phyloP scores from a whole-genome alignment of 2,113 vertebrate species.

The Axis porcinus region DNA sequence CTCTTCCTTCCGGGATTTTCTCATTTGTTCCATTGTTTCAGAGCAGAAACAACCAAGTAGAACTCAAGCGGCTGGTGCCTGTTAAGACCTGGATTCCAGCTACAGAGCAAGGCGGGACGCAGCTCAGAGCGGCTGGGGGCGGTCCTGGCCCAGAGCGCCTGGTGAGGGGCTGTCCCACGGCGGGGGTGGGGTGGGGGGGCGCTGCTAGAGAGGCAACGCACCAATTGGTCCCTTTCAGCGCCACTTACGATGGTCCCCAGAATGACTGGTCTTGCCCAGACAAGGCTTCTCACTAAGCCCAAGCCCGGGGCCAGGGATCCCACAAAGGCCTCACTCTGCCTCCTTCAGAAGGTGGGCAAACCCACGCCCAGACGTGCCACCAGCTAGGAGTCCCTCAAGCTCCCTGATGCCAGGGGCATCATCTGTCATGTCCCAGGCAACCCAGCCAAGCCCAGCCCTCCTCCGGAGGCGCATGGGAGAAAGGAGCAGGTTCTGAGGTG shows the following conservation, averaged over 20 bases:
- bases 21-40: not conserved
- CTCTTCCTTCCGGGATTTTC: not conserved
- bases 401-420: rapidly evolving
- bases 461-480: rapidly evolving
- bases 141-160: rapidly evolving
- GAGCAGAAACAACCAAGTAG: not conserved
- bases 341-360: not conserved
- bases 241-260: not conserved
- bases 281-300: not conserved
- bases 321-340: not conserved
- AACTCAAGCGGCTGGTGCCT: not conserved
- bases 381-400: not conserved
- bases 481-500: not conserved
- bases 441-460: not conserved
- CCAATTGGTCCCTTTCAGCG: not conserved
- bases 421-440: rapidly evolving
- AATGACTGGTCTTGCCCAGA: rapidly evolving
- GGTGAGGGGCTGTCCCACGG: rapidly evolving
- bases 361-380: rapidly evolving
- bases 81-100: not conserved
- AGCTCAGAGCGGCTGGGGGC: not conserved
- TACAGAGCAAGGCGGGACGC: not conserved
- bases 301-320: not conserved
- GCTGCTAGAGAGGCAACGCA: rapidly evolving
- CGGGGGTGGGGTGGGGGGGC: not conserved